Evolutionary conservation across 2,797 vertebrate species (phyloP), one percentile per base, ranked within the genome.

Genomic region (Gambusia yucatana): DNA sequence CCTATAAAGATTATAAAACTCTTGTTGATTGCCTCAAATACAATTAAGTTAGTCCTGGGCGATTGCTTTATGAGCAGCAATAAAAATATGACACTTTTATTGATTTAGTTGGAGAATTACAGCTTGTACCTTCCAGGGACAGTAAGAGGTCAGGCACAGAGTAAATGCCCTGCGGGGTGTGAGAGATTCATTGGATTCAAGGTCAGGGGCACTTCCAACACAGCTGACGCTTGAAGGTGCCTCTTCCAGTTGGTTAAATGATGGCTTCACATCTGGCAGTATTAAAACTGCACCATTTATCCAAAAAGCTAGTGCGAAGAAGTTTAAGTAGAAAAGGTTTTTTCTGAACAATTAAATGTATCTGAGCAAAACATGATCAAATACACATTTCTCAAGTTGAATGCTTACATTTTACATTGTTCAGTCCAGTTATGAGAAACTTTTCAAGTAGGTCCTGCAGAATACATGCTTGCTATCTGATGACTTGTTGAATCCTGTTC

Each of bases 31-130:
- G 55, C 28, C 55, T 33, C 57, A 61, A 13, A 46, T 46, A 22
- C 57, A 46, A 22, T 46, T 46, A 63, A 46, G 55, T 10, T 30
- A 30, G 39, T 9, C 25, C n/a, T 43, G 73, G 39, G 16, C 33
- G 16, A 44, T 30, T 33, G 43, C 30, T 59, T 59, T 75, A 46
- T 63, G 73, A 63, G 41, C 28, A 61, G n/a, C 9, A 30, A 46
- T 75, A 46, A 33, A 46, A 75, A 59, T 20, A 57, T 75, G 73
- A 61, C 73, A 33, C 41, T 46, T 75, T 46, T 63, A 61, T 75
- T 46, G n/a, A 75, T 75, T 75, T 75, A 63, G 55, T 22, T 75
- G 28, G 28, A 75, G 41, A 75, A 75, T 46, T 30, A 59, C 55
- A 17, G 4, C 41, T 75, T 63, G 41, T 63, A 75, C 46, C n/a